Evolutionary conservation across 2,888 invertebrate genomes (phyloP).

Genomic region (Cephus sareptanus): DNA sequence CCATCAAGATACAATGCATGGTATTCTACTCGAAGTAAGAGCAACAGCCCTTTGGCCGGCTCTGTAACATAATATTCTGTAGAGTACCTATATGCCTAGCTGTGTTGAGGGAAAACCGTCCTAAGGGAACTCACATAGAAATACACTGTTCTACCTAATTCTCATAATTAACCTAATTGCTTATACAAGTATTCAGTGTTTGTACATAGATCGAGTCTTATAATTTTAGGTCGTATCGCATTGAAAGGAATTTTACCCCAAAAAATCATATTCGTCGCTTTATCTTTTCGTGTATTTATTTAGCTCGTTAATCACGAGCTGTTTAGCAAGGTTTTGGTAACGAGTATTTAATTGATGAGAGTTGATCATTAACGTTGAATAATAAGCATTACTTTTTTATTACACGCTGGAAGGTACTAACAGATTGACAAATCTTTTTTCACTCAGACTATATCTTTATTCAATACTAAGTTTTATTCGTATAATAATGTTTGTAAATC

Average conservation of each 20-base stretch:
- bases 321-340: too few relatives aligned
- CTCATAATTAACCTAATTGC: conserved; percentile 53
- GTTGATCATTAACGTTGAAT: too few relatives aligned
- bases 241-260: too few relatives aligned
- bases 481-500: neutral
- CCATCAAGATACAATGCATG: neutral
- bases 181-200: conserved; percentile 27
- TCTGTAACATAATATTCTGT: neutral
- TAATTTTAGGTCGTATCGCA: conserved; percentile 30
- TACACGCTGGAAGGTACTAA: too few relatives aligned
- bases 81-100: neutral
- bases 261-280: too few relatives aligned
- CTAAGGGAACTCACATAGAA: neutral
- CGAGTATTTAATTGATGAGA: too few relatives aligned
- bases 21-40: neutral
- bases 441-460: neutral
- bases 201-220: neutral
- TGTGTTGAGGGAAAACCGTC: neutral
- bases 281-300: too few relatives aligned
- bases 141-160: neutral
- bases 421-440: too few relatives aligned
- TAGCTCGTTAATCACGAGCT: too few relatives aligned
- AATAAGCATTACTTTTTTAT: too few relatives aligned
- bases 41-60: neutral
- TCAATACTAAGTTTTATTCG: neutral